A percentile compares a stretch with the other conserved stretches of the same genome.
These are phyloP conservation scores for Archips xylosteana DNA, from an alignment of 2,888 invertebrate genomes.

Conservation along the genomic window DNA sequence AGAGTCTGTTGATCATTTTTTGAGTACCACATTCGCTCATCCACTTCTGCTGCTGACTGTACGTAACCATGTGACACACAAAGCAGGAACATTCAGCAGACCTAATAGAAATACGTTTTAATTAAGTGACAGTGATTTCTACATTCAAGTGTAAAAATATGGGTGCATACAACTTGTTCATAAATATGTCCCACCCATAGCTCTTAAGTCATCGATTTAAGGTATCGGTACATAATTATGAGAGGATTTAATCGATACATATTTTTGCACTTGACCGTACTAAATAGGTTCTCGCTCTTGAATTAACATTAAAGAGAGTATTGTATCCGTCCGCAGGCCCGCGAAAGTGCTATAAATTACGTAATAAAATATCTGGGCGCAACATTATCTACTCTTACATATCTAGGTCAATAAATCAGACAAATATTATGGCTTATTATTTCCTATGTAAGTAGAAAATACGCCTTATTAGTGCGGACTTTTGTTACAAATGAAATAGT, in stretches of 20 bases:
- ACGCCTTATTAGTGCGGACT: conserved; percentile 6
- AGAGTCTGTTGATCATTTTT: too few species aligned
- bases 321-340: background rate
- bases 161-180: too few species aligned
- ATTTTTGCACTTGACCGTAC: too few species aligned
- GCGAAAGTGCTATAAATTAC: conserved; percentile 21
- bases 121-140: background rate
- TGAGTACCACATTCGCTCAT: too few species aligned
- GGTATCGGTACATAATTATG: too few species aligned
- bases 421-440: conserved; percentile 33
- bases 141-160: background rate
- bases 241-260: too few species aligned
- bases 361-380: conserved; percentile 35
- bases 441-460: conserved; percentile 11
- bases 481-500: background rate
- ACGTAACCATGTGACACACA: background rate
- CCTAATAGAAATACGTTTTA: background rate
- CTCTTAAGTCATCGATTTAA: too few species aligned
- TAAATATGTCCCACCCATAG: too few species aligned
- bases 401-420: conserved; percentile 28
- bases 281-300: background rate
- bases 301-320: conserved; percentile 19
- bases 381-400: conserved; percentile 32
- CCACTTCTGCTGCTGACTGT: background rate
- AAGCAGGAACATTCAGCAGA: background rate